These are phyloP conservation scores for Spilarctia lutea DNA, from an alignment of 2,888 invertebrate species.

Conservation along the genomic window DNA sequence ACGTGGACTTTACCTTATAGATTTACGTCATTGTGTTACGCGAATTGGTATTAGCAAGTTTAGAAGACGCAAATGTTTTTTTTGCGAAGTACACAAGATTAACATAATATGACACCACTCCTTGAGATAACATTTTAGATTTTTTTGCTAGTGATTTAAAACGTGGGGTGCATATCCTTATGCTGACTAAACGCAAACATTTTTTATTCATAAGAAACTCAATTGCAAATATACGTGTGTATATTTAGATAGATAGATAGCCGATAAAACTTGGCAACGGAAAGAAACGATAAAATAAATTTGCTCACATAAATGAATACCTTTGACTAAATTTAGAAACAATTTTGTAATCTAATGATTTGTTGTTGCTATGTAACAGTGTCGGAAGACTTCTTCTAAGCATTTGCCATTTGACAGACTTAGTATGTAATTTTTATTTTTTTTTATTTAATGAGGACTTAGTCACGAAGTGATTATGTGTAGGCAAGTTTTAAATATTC, in stretches of 20 bases:
- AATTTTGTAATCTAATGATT: background rate
- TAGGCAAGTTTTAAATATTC: no score
- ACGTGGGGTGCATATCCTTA: background rate
- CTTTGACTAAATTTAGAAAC: background rate
- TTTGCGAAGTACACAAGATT: conserved; percentile 25
- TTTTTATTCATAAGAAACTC: conserved; percentile 1
- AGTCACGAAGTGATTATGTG: no score
- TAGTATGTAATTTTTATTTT: no score
- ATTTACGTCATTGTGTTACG: conserved; percentile 50
- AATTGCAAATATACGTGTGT: background rate
- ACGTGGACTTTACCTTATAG: conserved; percentile 49
- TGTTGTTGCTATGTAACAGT: background rate
- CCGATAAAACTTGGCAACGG: background rate
- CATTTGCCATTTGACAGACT: background rate
- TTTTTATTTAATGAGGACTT: no score
- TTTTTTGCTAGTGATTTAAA: conserved; percentile 25
- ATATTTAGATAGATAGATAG: background rate
- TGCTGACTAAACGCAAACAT: conserved; percentile 11
- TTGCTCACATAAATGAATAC: background rate
- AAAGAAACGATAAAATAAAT: conserved; percentile 2
- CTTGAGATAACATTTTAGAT: conserved; percentile 10
- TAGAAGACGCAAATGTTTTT: conserved; percentile 25
- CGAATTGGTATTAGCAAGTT: conserved; percentile 38
- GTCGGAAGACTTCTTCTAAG: background rate
- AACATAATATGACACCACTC: conserved; percentile 18